Evolutionary conservation across 2,888 invertebrate species (phyloP).

Genomic region (Agrochola macilenta): DNA sequence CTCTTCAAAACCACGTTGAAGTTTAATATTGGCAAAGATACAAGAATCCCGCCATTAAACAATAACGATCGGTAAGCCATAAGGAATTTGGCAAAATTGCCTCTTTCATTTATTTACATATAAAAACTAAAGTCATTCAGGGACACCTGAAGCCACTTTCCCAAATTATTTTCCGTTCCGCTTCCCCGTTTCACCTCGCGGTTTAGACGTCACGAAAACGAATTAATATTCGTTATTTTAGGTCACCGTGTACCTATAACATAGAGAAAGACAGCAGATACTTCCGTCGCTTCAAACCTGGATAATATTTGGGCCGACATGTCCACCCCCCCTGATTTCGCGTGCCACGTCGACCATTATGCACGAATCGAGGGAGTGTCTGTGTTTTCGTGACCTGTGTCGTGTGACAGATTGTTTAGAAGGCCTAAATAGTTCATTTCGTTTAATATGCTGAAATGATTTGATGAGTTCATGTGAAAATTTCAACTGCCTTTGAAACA

Average conservation of each 20-base stretch:
- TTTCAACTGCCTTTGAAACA: neutral
- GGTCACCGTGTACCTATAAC: constrained; percentile 54
- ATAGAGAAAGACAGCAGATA: constrained; percentile 58
- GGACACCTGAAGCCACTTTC: constrained; percentile 38
- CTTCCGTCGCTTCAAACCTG: constrained; percentile 53
- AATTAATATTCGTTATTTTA: constrained; percentile 66
- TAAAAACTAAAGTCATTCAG: constrained; percentile 26
- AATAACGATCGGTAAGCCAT: constrained; percentile 51
- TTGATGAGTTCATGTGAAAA: constrained; percentile 19
- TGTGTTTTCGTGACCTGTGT: constrained; percentile 64
- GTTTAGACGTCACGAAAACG: constrained; percentile 43
- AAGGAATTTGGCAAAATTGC: constrained; percentile 55
- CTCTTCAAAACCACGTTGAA: constrained; percentile 32
- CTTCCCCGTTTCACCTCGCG: constrained; percentile 31
- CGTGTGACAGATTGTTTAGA: constrained; percentile 39
- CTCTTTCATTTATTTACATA: constrained; percentile 50
- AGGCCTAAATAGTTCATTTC: constrained; percentile 41
- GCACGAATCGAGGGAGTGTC: constrained; percentile 67
- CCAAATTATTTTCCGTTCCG: constrained; percentile 37
- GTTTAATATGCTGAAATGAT: constrained; percentile 22
- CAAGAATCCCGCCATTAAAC: constrained; percentile 54
- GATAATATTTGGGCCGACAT: constrained; percentile 60
- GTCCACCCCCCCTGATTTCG: constrained; percentile 68
- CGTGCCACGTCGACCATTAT: constrained; percentile 63
- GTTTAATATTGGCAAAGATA: constrained; percentile 53